Conservation (phyloP, 1,140 invertebrate genomes). For the Laupala kohalensis region DNA sequence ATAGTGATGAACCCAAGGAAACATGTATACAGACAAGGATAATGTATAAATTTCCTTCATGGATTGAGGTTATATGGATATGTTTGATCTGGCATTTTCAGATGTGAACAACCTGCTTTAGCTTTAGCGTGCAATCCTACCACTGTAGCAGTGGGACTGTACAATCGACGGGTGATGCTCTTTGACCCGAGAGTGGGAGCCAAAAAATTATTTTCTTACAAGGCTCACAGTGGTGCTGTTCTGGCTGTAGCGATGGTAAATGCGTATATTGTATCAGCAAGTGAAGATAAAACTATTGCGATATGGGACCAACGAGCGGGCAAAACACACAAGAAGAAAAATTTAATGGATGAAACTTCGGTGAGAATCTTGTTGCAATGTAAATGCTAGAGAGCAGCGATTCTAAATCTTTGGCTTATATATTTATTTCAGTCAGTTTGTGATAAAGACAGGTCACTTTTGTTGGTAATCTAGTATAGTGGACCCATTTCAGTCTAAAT, state of each 20-base stretch:
- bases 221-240: constrained; percentile 24
- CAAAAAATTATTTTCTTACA: constrained; percentile 20
- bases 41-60: too few relatives aligned
- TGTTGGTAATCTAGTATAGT: too few relatives aligned
- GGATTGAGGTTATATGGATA: too few relatives aligned
- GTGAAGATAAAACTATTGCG: constrained; percentile 27
- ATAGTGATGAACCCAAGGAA: too few relatives aligned
- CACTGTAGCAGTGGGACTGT: constrained; percentile 25
- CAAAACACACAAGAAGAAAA: constrained; percentile 17
- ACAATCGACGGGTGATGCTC: constrained; percentile 23
- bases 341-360: neutral
- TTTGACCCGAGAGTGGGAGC: constrained; percentile 23
- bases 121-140: neutral
- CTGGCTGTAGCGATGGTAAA: constrained; percentile 26
- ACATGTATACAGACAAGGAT: too few relatives aligned
- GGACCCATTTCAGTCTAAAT: too few relatives aligned
- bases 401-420: too few relatives aligned
- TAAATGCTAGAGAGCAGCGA: too few relatives aligned
- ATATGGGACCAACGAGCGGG: constrained; percentile 28
- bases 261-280: constrained; percentile 26
- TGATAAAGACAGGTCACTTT: too few relatives aligned
- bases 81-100: neutral
- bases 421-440: too few relatives aligned
- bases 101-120: neutral
- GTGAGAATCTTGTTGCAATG: neutral